Base-by-base conservation (phyloP, 2,888 invertebrate species). In the Platyscelio sp. region DNA sequence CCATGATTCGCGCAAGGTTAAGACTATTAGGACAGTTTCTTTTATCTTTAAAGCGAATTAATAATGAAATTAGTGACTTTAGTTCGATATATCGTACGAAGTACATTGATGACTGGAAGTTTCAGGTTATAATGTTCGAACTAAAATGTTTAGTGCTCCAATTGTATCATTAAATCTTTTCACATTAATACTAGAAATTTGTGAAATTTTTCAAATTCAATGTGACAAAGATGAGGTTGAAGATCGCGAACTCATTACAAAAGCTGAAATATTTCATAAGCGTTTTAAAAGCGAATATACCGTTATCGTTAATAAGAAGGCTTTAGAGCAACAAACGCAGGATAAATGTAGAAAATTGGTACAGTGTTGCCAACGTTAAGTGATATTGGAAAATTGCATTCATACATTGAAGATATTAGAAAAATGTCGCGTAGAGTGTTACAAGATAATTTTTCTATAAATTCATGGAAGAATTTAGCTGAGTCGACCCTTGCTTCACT, bases 61-160 rank as follows among this genome's bases (percentile, higher is more conserved):
- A 87, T 58, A n/a, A 51, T 0, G 72, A 56, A 7, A 75, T 89
- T 40, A 70, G 77, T 18, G 85, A 87, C 60, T 74, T 88, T 26
- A 24, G 87, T n/a, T 87, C 82, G 2, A 63, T 86, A 20, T 89
- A 74, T 51, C 86, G 87, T 51, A 87, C 88, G 1, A 85, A 87
- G 70, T 75, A 61, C 38, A 70, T 75, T 15, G 83, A 88, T 26
- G 71, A 68, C 5, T 58, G 56, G 33, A 74, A 15, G 65, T 68
- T 22, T 86, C 87, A 22, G 65, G 75, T n/a, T 81, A 79, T 33
- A 58, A 85, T n/a, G n/a, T n/a, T n/a, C n/a, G n/a, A n/a, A n/a
- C n/a, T n/a, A n/a, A n/a, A n/a, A n/a, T n/a, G n/a, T n/a, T n/a
- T n/a, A 43, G 67, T 63, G 70, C 84, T n/a, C 88, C 88, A 9